A percentile compares a stretch with the other conserved stretches of the same genome.
Evolutionary conservation across 2,113 vertebrate species (phyloP).

Genomic region (Hiodon alosoides): DNA sequence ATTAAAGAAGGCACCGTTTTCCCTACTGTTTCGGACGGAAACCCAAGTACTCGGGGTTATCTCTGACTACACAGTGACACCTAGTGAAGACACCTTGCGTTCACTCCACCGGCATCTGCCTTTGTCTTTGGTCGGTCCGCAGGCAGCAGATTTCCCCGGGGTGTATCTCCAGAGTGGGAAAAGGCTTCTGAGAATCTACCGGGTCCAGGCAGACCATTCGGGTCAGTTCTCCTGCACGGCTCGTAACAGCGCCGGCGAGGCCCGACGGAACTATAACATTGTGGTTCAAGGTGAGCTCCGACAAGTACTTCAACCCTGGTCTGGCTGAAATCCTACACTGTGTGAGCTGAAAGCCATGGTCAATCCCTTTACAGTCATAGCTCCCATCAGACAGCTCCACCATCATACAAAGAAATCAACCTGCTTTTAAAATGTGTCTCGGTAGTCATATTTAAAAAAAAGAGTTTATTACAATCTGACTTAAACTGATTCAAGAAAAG

Average conservation of each 20-base stretch:
- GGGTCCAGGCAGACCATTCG: constrained; percentile 60
- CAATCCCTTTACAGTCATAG: not conserved
- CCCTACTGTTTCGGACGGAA: not conserved
- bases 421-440: not conserved
- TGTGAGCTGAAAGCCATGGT: no score
- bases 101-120: not conserved
- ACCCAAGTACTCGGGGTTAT: not conserved
- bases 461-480: no score
- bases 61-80: constrained; percentile 37
- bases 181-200: constrained; percentile 64
- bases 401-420: not conserved
- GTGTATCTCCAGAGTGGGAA: constrained; percentile 62
- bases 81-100: constrained; percentile 45
- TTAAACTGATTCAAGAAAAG: no score
- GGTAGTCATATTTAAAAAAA: no score
- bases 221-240: constrained; percentile 71
- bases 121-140: constrained; percentile 13
- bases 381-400: not conserved
- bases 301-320: not conserved
- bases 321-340: not conserved
- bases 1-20: no score
- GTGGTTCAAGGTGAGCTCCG: constrained; percentile 67
- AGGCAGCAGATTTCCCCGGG: constrained; percentile 56
- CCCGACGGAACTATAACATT: constrained; percentile 58
- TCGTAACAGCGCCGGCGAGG: constrained; percentile 65